Percentiles rank a stretch among this genome's conserved stretches.
phyloP scores from a whole-genome alignment of 37 sponge, comb jelly and placozoan genomes.

The Oscarella lobularis region DNA sequence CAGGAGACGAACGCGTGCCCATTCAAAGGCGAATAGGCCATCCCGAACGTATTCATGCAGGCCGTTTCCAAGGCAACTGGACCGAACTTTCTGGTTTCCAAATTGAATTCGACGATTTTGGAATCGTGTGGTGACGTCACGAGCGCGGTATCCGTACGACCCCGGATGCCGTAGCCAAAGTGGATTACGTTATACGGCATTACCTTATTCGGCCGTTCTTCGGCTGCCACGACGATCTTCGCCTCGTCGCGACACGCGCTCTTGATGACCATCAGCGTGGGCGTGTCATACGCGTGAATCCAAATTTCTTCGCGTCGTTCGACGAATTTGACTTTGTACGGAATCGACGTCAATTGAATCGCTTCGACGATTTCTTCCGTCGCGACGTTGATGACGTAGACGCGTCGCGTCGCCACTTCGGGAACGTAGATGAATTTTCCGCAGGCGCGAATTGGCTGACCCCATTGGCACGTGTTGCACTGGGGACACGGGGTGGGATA shows the following conservation, averaged over 20 bases:
- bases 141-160: neutral
- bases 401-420: neutral
- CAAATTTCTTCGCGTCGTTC: neutral
- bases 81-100: neutral
- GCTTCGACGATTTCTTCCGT: neutral
- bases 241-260: neutral
- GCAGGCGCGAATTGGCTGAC: neutral
- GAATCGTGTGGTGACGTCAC: neutral
- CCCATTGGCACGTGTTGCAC: neutral
- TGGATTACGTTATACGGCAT: neutral
- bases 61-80: neutral
- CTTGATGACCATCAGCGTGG: neutral
- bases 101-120: neutral
- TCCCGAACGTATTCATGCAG: neutral
- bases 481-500: no score
- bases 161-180: neutral
- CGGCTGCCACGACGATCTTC: neutral
- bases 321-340: neutral
- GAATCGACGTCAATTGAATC: neutral
- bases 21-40: neutral
- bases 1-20: neutral
- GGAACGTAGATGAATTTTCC: neutral
- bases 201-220: neutral
- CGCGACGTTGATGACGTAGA: neutral
- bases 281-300: neutral